Evolutionary conservation across 2,888 invertebrate species (phyloP).

Genomic region (Archips crataeganus): DNA sequence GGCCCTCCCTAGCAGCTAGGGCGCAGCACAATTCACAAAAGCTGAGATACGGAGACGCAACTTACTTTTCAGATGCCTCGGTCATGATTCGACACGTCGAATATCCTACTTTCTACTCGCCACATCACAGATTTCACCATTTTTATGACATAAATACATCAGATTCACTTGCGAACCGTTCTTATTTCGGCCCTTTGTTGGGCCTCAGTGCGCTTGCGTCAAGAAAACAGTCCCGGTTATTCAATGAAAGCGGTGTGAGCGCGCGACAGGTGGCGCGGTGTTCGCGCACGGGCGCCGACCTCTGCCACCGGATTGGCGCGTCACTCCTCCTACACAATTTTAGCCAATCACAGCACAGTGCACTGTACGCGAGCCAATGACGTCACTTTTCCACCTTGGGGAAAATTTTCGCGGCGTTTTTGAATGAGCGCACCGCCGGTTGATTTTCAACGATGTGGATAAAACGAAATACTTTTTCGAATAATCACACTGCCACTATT

Average conservation of each 20-base stretch:
- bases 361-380: slow-evolving; percentile 60
- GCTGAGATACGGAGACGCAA: slow-evolving; percentile 71
- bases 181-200: slow-evolving; percentile 85
- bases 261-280: slow-evolving; percentile 81
- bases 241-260: slow-evolving; percentile 77
- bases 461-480: background rate
- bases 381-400: slow-evolving; percentile 52
- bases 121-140: slow-evolving; percentile 93
- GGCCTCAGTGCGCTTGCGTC: slow-evolving; percentile 84
- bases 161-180: slow-evolving; percentile 83
- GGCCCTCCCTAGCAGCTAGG: slow-evolving; percentile 77
- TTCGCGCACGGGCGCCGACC: slow-evolving; percentile 65
- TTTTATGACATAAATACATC: slow-evolving; percentile 92
- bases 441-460: slow-evolving; percentile 46
- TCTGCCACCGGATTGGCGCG: slow-evolving; percentile 61
- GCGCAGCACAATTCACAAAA: slow-evolving; percentile 69
- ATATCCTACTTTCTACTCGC: slow-evolving; percentile 94
- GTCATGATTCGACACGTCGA: slow-evolving; percentile 95
- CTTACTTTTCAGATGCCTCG: slow-evolving; percentile 96
- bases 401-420: slow-evolving; percentile 62
- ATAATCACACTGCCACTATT: slow-evolving; percentile 10
- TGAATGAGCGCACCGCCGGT: slow-evolving; percentile 56
- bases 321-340: slow-evolving; percentile 49
- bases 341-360: slow-evolving; percentile 63
- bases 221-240: slow-evolving; percentile 79